Base-by-base conservation (phyloP, 2,113 vertebrate genomes). In the Lophura nycthemera region DNA sequence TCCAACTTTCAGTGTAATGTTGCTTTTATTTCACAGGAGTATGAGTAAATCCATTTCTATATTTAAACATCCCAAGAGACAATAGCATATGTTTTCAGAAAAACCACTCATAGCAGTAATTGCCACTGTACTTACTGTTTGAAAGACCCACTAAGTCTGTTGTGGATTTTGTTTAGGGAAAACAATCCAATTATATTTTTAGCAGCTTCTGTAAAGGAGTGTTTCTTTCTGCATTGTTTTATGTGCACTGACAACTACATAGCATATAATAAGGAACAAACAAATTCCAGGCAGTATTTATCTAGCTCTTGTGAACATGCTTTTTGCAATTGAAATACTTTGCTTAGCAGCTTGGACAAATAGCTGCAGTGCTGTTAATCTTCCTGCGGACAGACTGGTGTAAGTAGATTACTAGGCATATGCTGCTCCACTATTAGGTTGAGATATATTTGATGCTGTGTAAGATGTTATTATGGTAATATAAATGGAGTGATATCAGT, bases 111-210 rank as follows among this genome's bases (percentile, higher is more conserved):
- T 32, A 81, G 80, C 80, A 90, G 57, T 95, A 92, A 92, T 93
- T 94, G 92, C 86, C 70, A 88, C 88, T 83, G 86, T 92, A 65
- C 50, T 81, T 93, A 57, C 25, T 92, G 90, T 95, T 94, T 92
- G 92, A 88, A 93, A 92, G 83, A 84, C 80, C 22, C 8, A 11
- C 13, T 54, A 94, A 95, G 86, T 95, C 60, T 88, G 65, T 90
- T 93, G 86, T 75, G 76, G 72, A 86, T 94, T 96, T 92, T 86
- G 34, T 92, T 92, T 57, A 86, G 43, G 61, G 47, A 96, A 89
- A 94, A 93, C 88, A 78, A 78, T 74, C 69, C 75, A 86, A 94
- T 88, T 93, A 78, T 61, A 88, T 92, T 94, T 94, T 88, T 90
- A 88, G 80, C 76, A 88, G 47, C 27, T 92, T 81, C 89, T 86